A percentile compares a stretch with the other conserved stretches of the same genome.
Conservation (phyloP, 35 echinoderm and acorn worm species). For the Strongylocentrotus purpuratus region DNA sequence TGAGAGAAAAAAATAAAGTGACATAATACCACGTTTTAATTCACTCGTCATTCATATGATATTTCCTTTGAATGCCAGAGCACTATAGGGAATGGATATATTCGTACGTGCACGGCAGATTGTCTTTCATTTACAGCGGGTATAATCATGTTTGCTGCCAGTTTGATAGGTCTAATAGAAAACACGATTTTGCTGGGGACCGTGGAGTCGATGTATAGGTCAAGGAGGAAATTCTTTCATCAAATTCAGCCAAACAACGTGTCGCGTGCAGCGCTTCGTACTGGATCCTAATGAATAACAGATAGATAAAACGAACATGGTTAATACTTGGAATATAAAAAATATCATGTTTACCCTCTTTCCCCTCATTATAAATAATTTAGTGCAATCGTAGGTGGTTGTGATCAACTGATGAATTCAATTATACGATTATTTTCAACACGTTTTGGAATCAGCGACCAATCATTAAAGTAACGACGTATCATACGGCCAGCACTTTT, state of each 20-base stretch:
- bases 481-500: too few relatives aligned
- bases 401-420: neutral
- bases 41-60: too few relatives aligned
- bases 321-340: too few relatives aligned
- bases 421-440: neutral
- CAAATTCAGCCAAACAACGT: neutral
- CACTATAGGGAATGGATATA: too few relatives aligned
- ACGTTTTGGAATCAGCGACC: too few relatives aligned
- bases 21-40: too few relatives aligned
- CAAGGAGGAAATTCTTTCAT: neutral
- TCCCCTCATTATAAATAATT: neutral
- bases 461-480: too few relatives aligned
- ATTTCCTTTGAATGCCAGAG: too few relatives aligned
- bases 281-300: neutral
- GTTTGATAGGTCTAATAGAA: neutral
- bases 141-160: neutral
- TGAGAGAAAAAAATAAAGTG: too few relatives aligned
- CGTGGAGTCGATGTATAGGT: neutral
- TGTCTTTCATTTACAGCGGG: too few relatives aligned
- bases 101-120: too few relatives aligned
- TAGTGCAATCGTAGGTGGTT: neutral
- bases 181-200: neutral
- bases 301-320: neutral
- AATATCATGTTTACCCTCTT: neutral
- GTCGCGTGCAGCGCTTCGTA: neutral